These are phyloP conservation scores for Hystrix brachyura DNA, from an alignment of 2,113 vertebrate species.

Conservation along the genomic window DNA sequence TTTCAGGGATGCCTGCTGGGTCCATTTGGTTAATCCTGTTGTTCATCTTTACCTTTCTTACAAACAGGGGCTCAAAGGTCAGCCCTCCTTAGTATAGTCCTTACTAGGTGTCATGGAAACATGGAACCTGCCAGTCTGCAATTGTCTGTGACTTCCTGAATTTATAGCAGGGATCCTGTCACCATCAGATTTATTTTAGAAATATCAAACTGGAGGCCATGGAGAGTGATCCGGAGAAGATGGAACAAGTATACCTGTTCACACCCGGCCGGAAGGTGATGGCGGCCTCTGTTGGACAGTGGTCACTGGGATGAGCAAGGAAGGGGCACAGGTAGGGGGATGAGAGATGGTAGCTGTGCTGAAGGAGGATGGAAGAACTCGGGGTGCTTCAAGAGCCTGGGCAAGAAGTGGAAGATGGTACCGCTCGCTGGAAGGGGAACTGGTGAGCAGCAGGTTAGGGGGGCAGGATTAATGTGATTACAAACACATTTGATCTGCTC, in stretches of 20 bases:
- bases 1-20: too few species aligned
- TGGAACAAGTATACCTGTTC: not conserved
- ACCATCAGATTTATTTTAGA: not conserved
- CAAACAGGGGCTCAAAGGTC: too few species aligned
- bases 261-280: not conserved
- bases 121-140: too few species aligned
- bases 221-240: not conserved
- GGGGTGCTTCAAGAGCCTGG: not conserved
- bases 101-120: too few species aligned
- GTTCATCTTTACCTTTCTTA: too few species aligned
- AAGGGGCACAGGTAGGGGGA: rapidly evolving
- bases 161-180: too few species aligned
- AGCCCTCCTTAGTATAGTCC: too few species aligned
- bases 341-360: not conserved
- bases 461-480: not conserved
- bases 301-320: not conserved
- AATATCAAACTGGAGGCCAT: not conserved
- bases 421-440: not conserved
- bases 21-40: too few species aligned
- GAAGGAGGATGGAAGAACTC: not conserved
- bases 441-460: not conserved
- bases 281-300: not conserved
- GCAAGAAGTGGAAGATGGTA: not conserved
- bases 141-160: too few species aligned
- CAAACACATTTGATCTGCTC: not conserved